Evolutionary conservation across 1,140 invertebrate species (phyloP), one percentile per base, ranked within the genome.

Genomic region (Pseudomyrmex dendroicus): DNA sequence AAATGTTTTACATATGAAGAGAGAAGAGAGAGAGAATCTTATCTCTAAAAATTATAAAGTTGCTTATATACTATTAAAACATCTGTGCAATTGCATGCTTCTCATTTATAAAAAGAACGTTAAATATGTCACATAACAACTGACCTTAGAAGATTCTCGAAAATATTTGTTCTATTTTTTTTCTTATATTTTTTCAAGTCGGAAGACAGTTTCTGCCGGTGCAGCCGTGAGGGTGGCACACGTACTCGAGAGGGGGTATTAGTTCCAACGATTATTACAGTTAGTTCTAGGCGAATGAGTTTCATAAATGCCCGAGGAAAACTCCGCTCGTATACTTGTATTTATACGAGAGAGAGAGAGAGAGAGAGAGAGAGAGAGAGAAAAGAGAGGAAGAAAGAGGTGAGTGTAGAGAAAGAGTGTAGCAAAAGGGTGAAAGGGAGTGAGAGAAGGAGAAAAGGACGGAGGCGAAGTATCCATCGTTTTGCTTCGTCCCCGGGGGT

Each of bases 201-300:
- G 35, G 46, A 44, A 46, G 70, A 74, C 44, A 48, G 25, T 76
- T 73, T 22, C 50, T 76, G 61, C 57, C 63, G 72, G 62, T 62
- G 78, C 63, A 70, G 62, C 62, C 48, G 56, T 56, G 44, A 59
- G 68, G 77, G 85, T 78, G 67, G 83, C 82, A 86, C 86, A 78
- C 86, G 83, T 85, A 83, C 73, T 87, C 82, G 78, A 90, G 86
- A 86, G 73, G 84, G 82, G 74, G 90, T 92, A 94, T 94, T 94
- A 93, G 92, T 94, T 93, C 91, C 87, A 93, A 94, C 93, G 93
- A 93, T 94, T 94, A 94, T 94, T 94, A 92, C 92, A 93, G 91
- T 94, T 94, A 92, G 93, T 93, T 94, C 92, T 92, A 89, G 89
- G 87, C 90, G 93, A 93, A 91, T 89, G 93, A 93, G 93, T 94